phyloP scores from a whole-genome alignment of 2,113 vertebrate species.

The Phaethon lepturus region DNA sequence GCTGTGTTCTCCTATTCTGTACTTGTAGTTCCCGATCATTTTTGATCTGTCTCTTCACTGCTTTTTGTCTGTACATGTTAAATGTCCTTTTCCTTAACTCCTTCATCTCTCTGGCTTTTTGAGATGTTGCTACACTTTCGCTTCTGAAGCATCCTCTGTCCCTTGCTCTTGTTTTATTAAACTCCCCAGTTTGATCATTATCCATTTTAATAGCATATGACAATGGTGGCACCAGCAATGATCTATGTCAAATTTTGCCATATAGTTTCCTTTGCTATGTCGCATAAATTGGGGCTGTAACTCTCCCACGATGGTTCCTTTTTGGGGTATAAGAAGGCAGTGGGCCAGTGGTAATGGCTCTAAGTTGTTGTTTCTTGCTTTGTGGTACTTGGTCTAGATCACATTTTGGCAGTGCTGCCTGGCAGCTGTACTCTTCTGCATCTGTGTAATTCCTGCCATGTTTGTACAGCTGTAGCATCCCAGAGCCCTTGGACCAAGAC shows the following conservation, averaged over 20 bases:
- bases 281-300: background rate
- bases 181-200: background rate
- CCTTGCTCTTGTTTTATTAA: background rate
- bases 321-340: background rate
- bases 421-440: background rate
- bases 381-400: background rate
- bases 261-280: background rate
- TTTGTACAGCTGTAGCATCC: background rate
- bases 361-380: background rate
- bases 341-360: background rate
- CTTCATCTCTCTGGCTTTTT: background rate
- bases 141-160: background rate
- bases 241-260: background rate
- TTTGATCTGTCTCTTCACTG: constrained; percentile 11
- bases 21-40: constrained; percentile 10
- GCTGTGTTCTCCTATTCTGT: constrained; percentile 17
- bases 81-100: constrained; percentile 27
- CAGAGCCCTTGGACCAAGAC: background rate
- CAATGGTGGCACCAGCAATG: background rate
- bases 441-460: background rate
- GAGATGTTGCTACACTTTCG: background rate
- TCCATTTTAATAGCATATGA: background rate
- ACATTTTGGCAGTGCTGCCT: background rate
- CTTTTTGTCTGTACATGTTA: constrained; percentile 19
- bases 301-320: background rate